phyloP scores from a whole-genome alignment of 2,797 vertebrate species.

The Rhodeus uyekii region DNA sequence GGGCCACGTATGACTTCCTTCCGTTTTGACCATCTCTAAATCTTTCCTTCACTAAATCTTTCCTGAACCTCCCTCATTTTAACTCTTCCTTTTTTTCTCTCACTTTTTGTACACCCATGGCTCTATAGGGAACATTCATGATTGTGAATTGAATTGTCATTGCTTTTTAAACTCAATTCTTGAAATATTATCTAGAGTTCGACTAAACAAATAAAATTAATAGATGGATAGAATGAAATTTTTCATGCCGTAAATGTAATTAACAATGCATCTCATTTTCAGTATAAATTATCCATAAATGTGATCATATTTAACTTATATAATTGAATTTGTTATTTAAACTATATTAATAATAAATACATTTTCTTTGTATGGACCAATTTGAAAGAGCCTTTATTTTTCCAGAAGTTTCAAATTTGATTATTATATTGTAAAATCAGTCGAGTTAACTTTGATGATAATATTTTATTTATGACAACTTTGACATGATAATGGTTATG shows the following conservation, averaged over 20 bases:
- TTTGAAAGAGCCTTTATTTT: not conserved
- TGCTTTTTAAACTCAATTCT: not conserved
- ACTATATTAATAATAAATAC: not conserved
- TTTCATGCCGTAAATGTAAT: not conserved
- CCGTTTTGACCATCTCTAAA: constrained; percentile 67
- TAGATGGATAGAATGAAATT: not conserved
- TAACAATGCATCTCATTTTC: not conserved
- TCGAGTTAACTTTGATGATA: no score
- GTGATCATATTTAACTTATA: not conserved
- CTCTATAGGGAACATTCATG: not conserved
- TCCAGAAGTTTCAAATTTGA: no score
- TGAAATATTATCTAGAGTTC: not conserved
- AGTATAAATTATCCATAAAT: not conserved
- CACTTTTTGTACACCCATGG: not conserved
- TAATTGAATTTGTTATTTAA: not conserved
- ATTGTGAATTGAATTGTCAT: not conserved
- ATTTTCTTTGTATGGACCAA: not conserved
- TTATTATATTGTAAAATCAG: no score
- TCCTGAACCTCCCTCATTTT: constrained; percentile 62
- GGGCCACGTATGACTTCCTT: constrained; percentile 76
- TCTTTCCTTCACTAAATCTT: constrained; percentile 38
- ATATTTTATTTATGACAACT: not conserved
- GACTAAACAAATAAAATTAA: not conserved
- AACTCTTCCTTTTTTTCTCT: constrained; percentile 19
- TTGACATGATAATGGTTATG: not conserved